phyloP scores from a whole-genome alignment of 2,888 invertebrate species.

The Drosophila setosimentum region DNA sequence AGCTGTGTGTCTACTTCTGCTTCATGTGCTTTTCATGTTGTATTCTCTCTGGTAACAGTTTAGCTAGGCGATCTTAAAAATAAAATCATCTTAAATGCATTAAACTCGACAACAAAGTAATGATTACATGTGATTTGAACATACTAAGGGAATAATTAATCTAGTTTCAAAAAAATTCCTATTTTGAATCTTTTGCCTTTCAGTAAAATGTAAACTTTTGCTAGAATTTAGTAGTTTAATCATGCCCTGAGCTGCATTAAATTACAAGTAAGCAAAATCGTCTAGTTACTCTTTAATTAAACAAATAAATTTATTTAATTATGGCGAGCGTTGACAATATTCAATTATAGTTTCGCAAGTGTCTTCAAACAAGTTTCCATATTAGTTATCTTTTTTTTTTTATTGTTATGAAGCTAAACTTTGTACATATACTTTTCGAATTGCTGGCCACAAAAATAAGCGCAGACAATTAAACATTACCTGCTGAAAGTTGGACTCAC shows the following conservation, averaged over 20 bases:
- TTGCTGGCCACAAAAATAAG: neutral
- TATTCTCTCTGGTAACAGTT: slow-evolving; percentile 19
- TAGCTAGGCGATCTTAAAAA: neutral
- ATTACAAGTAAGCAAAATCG: neutral
- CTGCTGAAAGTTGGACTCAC: slow-evolving; percentile 9
- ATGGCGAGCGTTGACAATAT: neutral
- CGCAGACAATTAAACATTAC: neutral
- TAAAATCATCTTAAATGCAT: neutral
- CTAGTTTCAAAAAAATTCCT: neutral
- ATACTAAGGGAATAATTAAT: neutral
- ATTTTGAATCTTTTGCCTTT: neutral
- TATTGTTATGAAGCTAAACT: neutral
- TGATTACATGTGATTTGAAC: neutral
- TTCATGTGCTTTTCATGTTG: neutral
- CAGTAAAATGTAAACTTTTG: neutral
- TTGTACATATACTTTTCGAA: neutral
- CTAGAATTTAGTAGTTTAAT: neutral
- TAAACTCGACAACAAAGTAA: neutral
- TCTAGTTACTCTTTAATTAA: neutral
- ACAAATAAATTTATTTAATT: neutral
- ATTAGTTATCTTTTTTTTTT: neutral
- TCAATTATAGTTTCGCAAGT: neutral
- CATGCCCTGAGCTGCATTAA: neutral
- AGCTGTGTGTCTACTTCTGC: slow-evolving; percentile 18
- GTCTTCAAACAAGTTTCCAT: neutral